Evolutionary conservation across 2,113 vertebrate species (phyloP), one percentile per base, ranked within the genome.

Genomic region (Sylvia atricapilla): DNA sequence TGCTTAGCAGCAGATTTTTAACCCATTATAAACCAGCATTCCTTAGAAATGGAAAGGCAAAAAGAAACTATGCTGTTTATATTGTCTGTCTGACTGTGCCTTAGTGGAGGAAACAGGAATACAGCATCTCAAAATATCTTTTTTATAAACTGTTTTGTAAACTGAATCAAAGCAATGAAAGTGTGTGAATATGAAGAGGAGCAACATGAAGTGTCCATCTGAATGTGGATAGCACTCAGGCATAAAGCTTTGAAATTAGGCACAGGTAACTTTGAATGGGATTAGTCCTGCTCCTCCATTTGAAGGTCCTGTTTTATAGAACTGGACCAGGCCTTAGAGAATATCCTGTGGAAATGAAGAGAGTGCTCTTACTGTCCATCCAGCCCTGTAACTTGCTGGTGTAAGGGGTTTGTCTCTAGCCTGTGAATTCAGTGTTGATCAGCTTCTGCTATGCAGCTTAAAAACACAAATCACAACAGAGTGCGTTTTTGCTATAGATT

Each of bases 1-100:
- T 93, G 97, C 94, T 62, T 79, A 89, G 85, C 66, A 87, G 81
- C 63, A 66, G 74, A 83, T 49, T 97, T 97, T 96, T 86, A 95
- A 89, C 93, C 88, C 67, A 2, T 87, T 73, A 3, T 7, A 69
- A 89, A 23, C 83, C 50, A 64, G 11, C 4, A 37, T 66, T 87
- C n/a, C 27, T 25, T 59, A 64, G 35, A 49, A 64, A 4, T 72
- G 15, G 20, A 70, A 55, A 77, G 64, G 53, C 37, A 63, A 62
- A 82, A 59, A 73, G 33, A 56, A 75, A 49, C 12, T 0, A 6
- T 49, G 33, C 6, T 41, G 7, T 79, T 94, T 87, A 49, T 52
- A 74, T 78, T 64, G 44, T 86, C 53, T 6, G 5, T 56, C n/a
- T 74, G 74, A 60, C 35, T 60, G 22, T 5, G 2, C 52, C 84